Conservation (phyloP, 2,797 vertebrate species). For the Mareca strepera region DNA sequence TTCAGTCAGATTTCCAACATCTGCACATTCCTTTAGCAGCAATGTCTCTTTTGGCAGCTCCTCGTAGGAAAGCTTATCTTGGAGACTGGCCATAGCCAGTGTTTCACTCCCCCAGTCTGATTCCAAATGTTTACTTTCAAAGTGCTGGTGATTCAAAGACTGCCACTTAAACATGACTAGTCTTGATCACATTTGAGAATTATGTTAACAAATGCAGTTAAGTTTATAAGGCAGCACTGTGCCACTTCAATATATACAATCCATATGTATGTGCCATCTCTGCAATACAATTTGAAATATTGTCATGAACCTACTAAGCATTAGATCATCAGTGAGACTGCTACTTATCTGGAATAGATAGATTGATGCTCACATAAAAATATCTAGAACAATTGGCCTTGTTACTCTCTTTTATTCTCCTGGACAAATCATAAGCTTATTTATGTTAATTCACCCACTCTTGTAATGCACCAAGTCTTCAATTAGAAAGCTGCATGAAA, state of each 20-base stretch:
- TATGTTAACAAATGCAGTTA: background rate
- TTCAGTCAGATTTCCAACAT: background rate
- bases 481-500: background rate
- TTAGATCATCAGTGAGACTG: background rate
- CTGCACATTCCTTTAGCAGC: background rate
- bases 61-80: background rate
- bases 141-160: background rate
- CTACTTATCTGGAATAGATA: background rate
- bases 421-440: background rate
- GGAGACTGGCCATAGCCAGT: background rate
- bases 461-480: background rate
- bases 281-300: background rate
- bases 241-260: background rate
- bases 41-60: background rate
- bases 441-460: background rate
- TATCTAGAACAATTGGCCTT: background rate
- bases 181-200: background rate
- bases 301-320: background rate
- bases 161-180: background rate
- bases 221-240: background rate
- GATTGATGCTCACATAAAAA: background rate
- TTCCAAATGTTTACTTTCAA: conserved; percentile 1
- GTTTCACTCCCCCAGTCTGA: background rate
- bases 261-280: background rate
- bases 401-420: background rate